A percentile compares a stretch with the other conserved stretches of the same genome.
These are phyloP conservation scores for Tenthredo distinguenda DNA, from an alignment of 2,888 invertebrate species.

Conservation along the genomic window DNA sequence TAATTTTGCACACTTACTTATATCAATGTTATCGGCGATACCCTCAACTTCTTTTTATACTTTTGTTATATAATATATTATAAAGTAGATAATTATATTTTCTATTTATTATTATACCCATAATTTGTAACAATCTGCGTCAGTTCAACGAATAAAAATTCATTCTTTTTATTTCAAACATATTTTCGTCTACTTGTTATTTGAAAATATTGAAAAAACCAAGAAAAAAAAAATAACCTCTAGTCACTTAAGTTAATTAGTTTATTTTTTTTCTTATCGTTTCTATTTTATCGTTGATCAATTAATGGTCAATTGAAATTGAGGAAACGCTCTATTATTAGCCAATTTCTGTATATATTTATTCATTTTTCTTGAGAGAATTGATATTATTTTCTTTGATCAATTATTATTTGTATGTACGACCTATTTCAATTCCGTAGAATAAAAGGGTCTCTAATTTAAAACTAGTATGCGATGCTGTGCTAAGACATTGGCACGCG, in stretches of 20 bases:
- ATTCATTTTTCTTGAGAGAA: neutral
- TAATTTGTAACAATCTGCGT: neutral
- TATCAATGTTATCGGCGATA: neutral
- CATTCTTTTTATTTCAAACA: neutral
- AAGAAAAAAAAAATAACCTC: neutral
- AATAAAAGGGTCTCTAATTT: neutral
- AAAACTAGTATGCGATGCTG: conserved; percentile 45
- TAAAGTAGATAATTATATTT: neutral
- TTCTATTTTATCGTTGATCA: neutral
- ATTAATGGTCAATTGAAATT: neutral
- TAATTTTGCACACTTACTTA: neutral
- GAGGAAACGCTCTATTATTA: neutral
- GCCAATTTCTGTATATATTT: neutral
- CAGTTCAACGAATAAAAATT: neutral
- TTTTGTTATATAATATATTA: neutral
- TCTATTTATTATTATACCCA: neutral
- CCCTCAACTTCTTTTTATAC: neutral
- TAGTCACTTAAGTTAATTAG: neutral
- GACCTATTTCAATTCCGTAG: neutral
- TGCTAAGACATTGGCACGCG: conserved; percentile 26
- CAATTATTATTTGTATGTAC: neutral
- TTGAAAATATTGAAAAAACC: neutral
- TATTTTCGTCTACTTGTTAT: neutral
- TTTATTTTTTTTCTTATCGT: neutral
- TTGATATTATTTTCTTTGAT: neutral